Evolutionary conservation across 2,888 invertebrate species (phyloP), one percentile per base, ranked within the genome.

Genomic region (Aphidoletes aphidimyza): DNA sequence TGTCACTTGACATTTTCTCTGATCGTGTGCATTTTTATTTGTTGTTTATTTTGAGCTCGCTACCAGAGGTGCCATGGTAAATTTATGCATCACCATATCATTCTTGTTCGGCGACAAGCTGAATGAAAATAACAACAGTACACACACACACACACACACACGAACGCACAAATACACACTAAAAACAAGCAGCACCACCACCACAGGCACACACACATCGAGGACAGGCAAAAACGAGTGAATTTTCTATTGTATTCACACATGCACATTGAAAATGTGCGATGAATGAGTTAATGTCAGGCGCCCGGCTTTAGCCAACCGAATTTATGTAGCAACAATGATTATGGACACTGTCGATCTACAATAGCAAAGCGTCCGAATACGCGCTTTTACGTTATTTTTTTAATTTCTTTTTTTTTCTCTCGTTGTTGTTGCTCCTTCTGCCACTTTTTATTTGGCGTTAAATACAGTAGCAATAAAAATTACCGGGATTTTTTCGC

Each of bases 391-490:
- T n/a, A n/a, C n/a, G n/a, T n/a, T n/a, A n/a, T n/a, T n/a, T n/a
- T n/a, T n/a, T n/a, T 34, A 9, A 14, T 69, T 69, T 69, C 30
- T 69, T 26, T 26, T 26, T 26, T 54, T 5, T 26, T 26, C 22
- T 8, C 19, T 47, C 19, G 17, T 47, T 47, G 47, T 22, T 22
- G 22, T n/a, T 22, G 54, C 22, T 54, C 22, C 22, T 54, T 22
- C 22, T 54, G n/a, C 14, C 17, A 2, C 47, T 47, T 69, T 69
- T 69, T 30, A 69, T 69, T 69, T 69, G 30, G 30, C 69, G 69
- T 69, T 69, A 69, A 69, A 69, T 69, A 69, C 69, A 69, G 69
- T 69, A 69, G 30, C 69, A 69, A 69, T 69, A 69, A 69, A 69
- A 69, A 69, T 69, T 69, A 69, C 69, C 69, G 34, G 34, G 34